These are phyloP conservation scores for Dolichotis patagonum DNA, from an alignment of 2,113 vertebrate species.

Conservation along the genomic window DNA sequence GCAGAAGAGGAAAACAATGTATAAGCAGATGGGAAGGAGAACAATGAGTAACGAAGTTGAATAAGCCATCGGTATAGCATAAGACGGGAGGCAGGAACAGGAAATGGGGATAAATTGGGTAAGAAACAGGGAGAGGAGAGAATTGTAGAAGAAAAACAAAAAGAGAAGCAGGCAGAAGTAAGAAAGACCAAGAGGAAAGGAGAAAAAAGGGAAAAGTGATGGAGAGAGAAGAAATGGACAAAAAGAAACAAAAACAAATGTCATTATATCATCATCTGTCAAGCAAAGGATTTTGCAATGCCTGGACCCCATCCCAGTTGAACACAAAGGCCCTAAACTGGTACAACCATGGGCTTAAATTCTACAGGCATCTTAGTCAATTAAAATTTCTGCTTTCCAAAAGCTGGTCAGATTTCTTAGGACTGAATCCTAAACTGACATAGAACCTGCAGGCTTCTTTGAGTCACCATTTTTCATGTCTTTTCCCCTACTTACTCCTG, in stretches of 20 bases:
- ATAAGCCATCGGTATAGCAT: background rate
- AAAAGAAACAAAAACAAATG: slow-evolving; percentile 71
- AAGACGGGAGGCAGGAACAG: slow-evolving; percentile 7
- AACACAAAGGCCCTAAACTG: background rate
- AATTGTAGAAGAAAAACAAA: slow-evolving; percentile 65
- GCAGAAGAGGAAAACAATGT: background rate
- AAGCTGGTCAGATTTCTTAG: background rate
- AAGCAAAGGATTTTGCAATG: slow-evolving; percentile 29
- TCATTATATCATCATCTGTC: slow-evolving; percentile 66
- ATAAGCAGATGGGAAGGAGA: background rate
- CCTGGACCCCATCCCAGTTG: background rate
- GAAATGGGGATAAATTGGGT: slow-evolving; percentile 39
- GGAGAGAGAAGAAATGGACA: slow-evolving; percentile 53
- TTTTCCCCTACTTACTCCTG: background rate
- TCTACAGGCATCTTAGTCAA: slow-evolving; percentile 31
- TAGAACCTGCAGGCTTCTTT: slow-evolving; percentile 19
- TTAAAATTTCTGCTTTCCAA: slow-evolving; percentile 29
- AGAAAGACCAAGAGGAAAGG: background rate
- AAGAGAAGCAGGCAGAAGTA: slow-evolving; percentile 1
- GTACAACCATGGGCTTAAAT: background rate
- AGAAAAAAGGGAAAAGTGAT: slow-evolving; percentile 23
- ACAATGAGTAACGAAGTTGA: background rate
- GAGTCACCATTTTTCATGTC: slow-evolving; percentile 1
- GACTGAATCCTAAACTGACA: slow-evolving; percentile 22
- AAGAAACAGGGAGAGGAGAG: background rate